Evolutionary conservation across 2,888 invertebrate genomes (phyloP).

Genomic region (Dryobota labecula): DNA sequence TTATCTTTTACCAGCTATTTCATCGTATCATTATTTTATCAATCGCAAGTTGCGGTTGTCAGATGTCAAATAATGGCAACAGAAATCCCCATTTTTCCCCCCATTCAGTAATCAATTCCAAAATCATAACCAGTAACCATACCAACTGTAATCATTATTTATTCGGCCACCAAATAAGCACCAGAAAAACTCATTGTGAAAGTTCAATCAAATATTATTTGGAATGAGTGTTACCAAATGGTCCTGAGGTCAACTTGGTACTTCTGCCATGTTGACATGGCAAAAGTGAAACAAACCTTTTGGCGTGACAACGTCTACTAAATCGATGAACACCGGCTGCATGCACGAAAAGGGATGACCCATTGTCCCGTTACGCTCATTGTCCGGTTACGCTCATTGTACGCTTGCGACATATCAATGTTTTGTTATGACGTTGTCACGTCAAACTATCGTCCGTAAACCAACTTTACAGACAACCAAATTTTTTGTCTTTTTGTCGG

Average conservation of each 20-base stretch:
- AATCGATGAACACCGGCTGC: too few species aligned
- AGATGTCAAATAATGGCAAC: neutral
- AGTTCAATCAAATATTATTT: neutral
- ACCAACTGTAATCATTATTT: neutral
- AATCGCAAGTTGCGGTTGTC: neutral
- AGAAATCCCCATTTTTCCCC: neutral
- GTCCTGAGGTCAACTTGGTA: too few species aligned
- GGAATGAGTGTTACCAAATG: neutral
- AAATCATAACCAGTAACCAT: neutral
- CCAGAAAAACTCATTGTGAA: neutral
- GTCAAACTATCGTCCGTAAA: too few species aligned
- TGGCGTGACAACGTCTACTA: too few species aligned
- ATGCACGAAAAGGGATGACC: too few species aligned
- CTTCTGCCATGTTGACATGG: neutral
- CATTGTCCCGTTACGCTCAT: too few species aligned
- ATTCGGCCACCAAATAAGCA: neutral
- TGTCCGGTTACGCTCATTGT: too few species aligned
- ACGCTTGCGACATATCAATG: too few species aligned
- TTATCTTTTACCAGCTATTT: conserved; percentile 13
- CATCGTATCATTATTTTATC: conserved; percentile 15
- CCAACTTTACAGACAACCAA: too few species aligned
- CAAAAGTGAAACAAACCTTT: neutral
- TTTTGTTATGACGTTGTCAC: too few species aligned
- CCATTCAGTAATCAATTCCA: neutral
- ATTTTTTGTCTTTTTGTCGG: too few species aligned